phyloP scores from a whole-genome alignment of 2,888 invertebrate species.

The Lasioglossum pauxillum region DNA sequence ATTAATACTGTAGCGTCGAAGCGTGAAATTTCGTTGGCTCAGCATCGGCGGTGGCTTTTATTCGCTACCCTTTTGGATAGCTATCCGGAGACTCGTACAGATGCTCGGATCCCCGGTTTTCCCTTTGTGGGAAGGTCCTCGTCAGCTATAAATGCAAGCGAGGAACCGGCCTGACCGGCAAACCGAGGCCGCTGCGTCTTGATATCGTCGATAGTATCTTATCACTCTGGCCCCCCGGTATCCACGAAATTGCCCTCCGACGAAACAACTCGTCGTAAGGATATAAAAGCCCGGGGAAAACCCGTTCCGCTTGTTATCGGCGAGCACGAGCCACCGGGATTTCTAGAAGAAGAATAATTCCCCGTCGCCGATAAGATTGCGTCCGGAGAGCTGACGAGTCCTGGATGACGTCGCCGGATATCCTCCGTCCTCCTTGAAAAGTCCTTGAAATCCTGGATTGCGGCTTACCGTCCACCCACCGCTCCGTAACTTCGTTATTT shows the following conservation, averaged over 20 bases:
- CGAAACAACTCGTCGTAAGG: conserved; percentile 56
- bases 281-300: conserved; percentile 41
- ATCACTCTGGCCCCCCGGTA: conserved; percentile 39
- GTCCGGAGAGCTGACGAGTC: conserved; percentile 1
- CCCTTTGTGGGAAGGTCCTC: background rate
- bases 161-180: background rate
- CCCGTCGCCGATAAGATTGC: conserved; percentile 54
- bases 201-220: conserved; percentile 54
- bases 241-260: conserved; percentile 44
- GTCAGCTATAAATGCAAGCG: conserved; percentile 49
- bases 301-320: conserved; percentile 39
- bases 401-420: background rate
- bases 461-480: background rate
- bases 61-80: conserved; percentile 5
- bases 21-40: background rate
- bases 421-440: background rate
- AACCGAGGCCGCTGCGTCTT: conserved; percentile 21
- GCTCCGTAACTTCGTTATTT: background rate
- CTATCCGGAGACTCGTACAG: conserved; percentile 46
- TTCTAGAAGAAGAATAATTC: conserved; percentile 54
- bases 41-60: background rate
- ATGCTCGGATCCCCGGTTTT: conserved; percentile 14
- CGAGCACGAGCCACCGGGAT: conserved; percentile 32
- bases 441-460: background rate
- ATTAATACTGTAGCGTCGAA: conserved; percentile 16